phyloP scores from a whole-genome alignment of 2,888 invertebrate genomes.

The Dione juno region DNA sequence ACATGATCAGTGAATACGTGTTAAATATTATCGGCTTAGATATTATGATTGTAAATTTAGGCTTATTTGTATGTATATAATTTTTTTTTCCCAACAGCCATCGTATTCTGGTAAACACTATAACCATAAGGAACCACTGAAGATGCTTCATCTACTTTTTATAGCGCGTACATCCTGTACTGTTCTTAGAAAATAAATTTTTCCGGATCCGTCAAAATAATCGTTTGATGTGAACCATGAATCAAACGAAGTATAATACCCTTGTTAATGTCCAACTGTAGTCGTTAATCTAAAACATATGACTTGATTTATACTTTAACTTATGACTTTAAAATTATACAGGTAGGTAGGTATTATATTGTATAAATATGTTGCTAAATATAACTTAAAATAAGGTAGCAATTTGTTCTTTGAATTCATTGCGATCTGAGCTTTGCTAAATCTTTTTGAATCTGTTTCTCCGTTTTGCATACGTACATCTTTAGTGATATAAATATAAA shows the following conservation, averaged over 20 bases:
- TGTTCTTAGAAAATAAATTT: constrained; percentile 54
- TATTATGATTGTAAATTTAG: too few species aligned
- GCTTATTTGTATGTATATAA: too few species aligned
- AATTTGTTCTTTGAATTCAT: neutral
- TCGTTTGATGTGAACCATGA: constrained; percentile 57
- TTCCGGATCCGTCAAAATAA: constrained; percentile 47
- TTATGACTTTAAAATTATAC: constrained; percentile 17
- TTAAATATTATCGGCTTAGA: too few species aligned
- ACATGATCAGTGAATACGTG: too few species aligned
- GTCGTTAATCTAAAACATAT: constrained; percentile 48
- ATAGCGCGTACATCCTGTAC: constrained; percentile 70
- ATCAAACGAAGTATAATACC: constrained; percentile 53
- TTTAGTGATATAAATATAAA: neutral
- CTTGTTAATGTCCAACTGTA: constrained; percentile 47
- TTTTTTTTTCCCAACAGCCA: constrained; percentile 47
- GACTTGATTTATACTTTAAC: constrained; percentile 39
- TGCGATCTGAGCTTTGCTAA: neutral
- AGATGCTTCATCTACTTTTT: constrained; percentile 72
- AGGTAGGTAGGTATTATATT: neutral
- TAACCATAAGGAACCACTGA: constrained; percentile 62
- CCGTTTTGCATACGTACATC: neutral
- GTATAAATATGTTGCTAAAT: too few species aligned
- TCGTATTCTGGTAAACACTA: constrained; percentile 52
- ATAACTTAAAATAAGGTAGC: neutral
- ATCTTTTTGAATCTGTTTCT: too few species aligned